phyloP scores from a whole-genome alignment of 2,888 invertebrate species.

The Villa cingulata region DNA sequence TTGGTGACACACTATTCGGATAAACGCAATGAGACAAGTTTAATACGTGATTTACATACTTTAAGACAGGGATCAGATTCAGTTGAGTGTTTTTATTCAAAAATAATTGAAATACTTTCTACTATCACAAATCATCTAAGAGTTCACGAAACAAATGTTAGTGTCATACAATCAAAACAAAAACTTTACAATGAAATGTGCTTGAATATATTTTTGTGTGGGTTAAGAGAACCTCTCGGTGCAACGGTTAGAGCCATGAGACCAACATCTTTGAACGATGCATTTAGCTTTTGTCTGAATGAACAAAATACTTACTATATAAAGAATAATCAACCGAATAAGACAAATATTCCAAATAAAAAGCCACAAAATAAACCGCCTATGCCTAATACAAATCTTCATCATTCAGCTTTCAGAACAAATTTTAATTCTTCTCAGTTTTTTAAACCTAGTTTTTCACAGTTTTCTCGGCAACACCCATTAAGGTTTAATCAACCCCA shows the following conservation, averaged over 20 bases:
- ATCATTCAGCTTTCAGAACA: no score
- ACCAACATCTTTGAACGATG: conserved; percentile 7
- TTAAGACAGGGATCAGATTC: not conserved
- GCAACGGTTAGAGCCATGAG: conserved; percentile 10
- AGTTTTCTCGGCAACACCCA: no score
- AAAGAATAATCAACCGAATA: not conserved
- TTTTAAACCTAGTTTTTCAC: no score
- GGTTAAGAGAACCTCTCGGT: conserved; percentile 11
- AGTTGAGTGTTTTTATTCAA: not conserved
- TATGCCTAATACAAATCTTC: no score
- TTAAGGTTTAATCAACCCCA: no score
- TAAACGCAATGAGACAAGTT: not conserved
- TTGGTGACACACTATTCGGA: not conserved
- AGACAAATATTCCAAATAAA: not conserved
- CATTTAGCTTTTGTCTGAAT: conserved; percentile 7
- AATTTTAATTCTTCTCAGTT: no score
- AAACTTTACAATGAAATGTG: conserved; percentile 9
- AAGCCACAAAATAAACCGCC: not conserved
- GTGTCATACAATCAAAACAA: conserved; percentile 7
- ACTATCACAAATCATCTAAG: not conserved
- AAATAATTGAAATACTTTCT: not conserved
- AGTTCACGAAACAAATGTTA: not conserved
- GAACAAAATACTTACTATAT: conserved; percentile 10
- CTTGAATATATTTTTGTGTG: conserved; percentile 9
- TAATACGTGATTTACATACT: not conserved